These are phyloP conservation scores for Chalcis sispes DNA, from an alignment of 2,888 invertebrate genomes.

Conservation along the genomic window DNA sequence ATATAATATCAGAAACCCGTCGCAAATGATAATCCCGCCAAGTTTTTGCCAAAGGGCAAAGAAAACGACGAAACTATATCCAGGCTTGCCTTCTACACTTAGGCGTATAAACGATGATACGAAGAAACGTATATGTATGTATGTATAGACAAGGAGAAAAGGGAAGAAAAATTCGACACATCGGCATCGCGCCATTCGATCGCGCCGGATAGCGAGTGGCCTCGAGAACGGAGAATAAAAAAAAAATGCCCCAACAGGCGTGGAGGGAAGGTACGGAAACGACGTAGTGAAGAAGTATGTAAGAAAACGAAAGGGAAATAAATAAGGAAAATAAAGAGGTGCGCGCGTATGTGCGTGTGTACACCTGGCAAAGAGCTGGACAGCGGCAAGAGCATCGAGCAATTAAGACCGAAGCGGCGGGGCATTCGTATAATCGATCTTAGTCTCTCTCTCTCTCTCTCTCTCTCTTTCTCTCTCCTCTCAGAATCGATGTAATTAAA, in stretches of 20 bases:
- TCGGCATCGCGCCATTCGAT: conserved; percentile 50
- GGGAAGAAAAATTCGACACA: conserved; percentile 54
- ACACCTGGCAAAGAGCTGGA: conserved; percentile 23
- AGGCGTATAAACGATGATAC: not conserved
- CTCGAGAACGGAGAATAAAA: conserved; percentile 23
- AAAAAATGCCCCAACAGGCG: not conserved
- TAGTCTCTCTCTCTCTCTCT: conserved; percentile 63
- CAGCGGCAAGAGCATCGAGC: too few species aligned
- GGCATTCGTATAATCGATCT: conserved; percentile 70
- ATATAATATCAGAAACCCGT: conserved; percentile 8
- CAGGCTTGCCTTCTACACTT: too few species aligned
- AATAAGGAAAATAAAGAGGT: too few species aligned
- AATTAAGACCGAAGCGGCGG: conserved; percentile 69
- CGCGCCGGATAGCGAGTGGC: conserved; percentile 53
- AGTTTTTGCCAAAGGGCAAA: conserved; percentile 23
- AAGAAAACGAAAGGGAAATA: not conserved
- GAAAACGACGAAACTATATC: not conserved
- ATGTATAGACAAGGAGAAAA: conserved; percentile 48
- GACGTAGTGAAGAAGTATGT: conserved; percentile 18
- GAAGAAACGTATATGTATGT: not conserved
- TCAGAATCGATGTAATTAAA: conserved; percentile 74
- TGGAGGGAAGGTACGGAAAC: not conserved
- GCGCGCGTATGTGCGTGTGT: conserved; percentile 41
- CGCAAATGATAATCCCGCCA: conserved; percentile 33
- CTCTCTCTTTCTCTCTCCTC: not conserved